Base-by-base conservation (phyloP, 2,888 invertebrate genomes). In the Troglohyphantes excavatus region DNA sequence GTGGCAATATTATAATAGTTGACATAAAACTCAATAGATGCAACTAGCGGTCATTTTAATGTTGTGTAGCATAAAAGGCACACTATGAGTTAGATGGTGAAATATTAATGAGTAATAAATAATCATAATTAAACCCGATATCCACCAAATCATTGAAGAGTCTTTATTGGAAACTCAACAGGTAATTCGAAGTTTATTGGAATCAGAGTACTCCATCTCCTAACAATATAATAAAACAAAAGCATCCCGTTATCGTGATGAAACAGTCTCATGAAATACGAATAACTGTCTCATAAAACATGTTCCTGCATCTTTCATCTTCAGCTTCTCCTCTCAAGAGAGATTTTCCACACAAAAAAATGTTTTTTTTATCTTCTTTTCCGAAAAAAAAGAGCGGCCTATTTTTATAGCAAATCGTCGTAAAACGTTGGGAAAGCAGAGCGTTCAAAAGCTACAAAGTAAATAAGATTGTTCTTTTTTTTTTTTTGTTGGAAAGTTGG, bases 371-470 rank as follows among this genome's bases (percentile, higher is more conserved):
- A 2, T 2, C 27, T 17, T 53, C 3, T 33, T 33, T 33, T 17
- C 53, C 53, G 1, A 61, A 29, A 33, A n/a, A n/a, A 21, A 65
- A 19, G 43, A 78, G 39, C 2, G 26, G 53, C 53, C 82, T 72
- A 39, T 72, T 82, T 82, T 82, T 72, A 61, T 53, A 72, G 70
- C 72, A 72, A 82, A 82, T 82, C 82, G 72, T 70, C 82, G 82
- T 43, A 63, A 72, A 72, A 82, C 33, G 70, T 21, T 46, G 65
- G 11, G 19, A 59, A n/a, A 59, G 73, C 5, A 29, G 29, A 76
- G 33, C 33, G 39, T 61, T 19, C 59, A 11, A 33, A n/a, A 53
- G 59, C 61, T 53, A n/a, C 53, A 53, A 46, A 26, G 46, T 72
- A 72, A 46, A 46, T 43, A 72, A 46, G 17, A 39, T 19, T 7